Evolutionary conservation across 2,888 invertebrate species (phyloP), one percentile per base, ranked within the genome.

Genomic region (Macaria liturata): DNA sequence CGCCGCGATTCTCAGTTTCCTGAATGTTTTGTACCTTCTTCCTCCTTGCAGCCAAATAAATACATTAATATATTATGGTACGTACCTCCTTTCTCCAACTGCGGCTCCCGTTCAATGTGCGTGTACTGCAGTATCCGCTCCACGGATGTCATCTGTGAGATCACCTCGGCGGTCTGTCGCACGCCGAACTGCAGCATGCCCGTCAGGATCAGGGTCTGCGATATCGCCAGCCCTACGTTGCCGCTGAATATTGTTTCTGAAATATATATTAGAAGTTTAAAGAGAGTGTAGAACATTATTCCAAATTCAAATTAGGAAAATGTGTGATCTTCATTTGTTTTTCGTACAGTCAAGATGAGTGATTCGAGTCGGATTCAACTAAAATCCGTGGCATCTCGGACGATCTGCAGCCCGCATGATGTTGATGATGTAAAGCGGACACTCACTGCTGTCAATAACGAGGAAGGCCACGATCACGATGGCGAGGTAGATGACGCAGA

Each of bases 151-250:
- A 95, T 95, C 77, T 94, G 95, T 76, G 90, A 94, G 75, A 92
- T 94, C 79, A 86, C 96, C 92, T 93, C 97, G 63, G 86, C 97
- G 75, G 81, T 95, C 93, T 88, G 95, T 59, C 86, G 95, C 67
- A 86, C 96, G 83, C 93, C 96, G 84, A 86, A 97, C 82, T 84
- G 96, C 83, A 88, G 95, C 95, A 92, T 95, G 80, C 91, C 97
- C 62, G 93, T 97, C 84, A 86, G 94, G 84, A 93, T 94, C 80
- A 95, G 91, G 0, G 95, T 93, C 76, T 95, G 95, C 0, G 95
- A 94, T 72, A 95, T 94, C 48, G 95, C 95, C 68, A 95, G 75
- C 1, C 95, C 95, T 53, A 95, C 94, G 79, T 96, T 96, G 43
- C 96, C 94, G 52, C 92, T 89, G 76, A 92, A 89, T 74, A 91